Conservation (phyloP, 2,888 invertebrate genomes). For the Tetropium fuscum region DNA sequence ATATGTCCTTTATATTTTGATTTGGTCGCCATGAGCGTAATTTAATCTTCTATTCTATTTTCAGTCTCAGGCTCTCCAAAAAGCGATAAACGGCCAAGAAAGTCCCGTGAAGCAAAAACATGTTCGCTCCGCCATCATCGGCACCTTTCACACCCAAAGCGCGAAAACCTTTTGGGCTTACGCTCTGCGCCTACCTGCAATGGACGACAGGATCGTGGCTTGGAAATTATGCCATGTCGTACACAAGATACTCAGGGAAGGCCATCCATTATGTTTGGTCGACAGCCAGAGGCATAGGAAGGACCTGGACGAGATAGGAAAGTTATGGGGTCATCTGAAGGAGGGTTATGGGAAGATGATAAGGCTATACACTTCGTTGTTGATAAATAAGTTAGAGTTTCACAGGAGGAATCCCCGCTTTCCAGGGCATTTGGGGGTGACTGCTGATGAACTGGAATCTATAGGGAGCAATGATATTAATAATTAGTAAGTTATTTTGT, state of each 20-base stretch:
- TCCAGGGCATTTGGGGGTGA: conserved; percentile 91
- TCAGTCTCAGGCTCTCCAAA: conserved; percentile 88
- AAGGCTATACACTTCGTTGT: conserved; percentile 85
- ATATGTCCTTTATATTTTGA: too few relatives aligned
- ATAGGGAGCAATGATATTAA: conserved; percentile 95
- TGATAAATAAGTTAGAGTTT: conserved; percentile 93
- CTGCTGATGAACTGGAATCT: conserved; percentile 85
- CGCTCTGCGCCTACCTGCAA: conserved; percentile 77
- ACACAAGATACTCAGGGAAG: conserved; percentile 79
- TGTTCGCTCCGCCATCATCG: conserved; percentile 94
- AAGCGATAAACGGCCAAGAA: conserved; percentile 93
- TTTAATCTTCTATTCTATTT: conserved; percentile 50
- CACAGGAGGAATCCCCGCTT: conserved; percentile 93
- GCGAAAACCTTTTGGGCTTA: conserved; percentile 91
- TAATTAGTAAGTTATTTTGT: conserved; percentile 81
- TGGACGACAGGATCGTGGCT: conserved; percentile 95
- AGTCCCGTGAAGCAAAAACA: conserved; percentile 98
- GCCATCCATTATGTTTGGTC: conserved; percentile 87
- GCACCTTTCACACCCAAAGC: conserved; percentile 93
- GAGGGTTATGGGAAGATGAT: conserved; percentile 97
- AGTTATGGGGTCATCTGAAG: conserved; percentile 92
- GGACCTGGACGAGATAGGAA: conserved; percentile 88
- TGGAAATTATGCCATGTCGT: conserved; percentile 99
- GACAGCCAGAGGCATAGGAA: conserved; percentile 86
- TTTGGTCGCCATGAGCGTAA: neutral